Base-by-base conservation (phyloP, 2,888 invertebrate species). In the Horisme vitalbata region DNA sequence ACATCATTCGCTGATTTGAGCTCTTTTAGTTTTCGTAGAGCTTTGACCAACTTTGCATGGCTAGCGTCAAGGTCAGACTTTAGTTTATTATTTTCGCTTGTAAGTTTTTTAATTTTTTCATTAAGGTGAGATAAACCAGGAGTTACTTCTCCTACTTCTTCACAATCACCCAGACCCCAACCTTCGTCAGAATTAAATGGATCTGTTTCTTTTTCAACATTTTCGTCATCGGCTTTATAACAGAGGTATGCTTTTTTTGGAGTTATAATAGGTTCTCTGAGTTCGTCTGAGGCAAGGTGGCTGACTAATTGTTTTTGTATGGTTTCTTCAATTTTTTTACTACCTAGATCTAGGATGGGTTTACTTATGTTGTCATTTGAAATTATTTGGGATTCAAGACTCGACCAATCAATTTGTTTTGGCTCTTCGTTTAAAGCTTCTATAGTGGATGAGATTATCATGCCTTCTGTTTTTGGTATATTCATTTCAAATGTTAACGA, bases 11-110 rank as follows among this genome's bases (percentile, higher is more conserved):
- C 92, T 1, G 82, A 79, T 77, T 97, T 97, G 41, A 96, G 92
- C 69, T 96, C 95, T 75, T 96, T 97, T 28, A 97, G 81, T 76
- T 96, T 97, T 64, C 95, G 94, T 59, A 97, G 85, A 55, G 96
- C 91, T 82, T 96, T 97, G 1, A 93, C 92, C 18, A 94, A 92
- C 71, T 96, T 96, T 0, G 93, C 79, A 73, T 95, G 94, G 48
- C 91, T 83, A 15, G 91, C 83, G 53, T 92, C 91, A 5, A 94
- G 88, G 59, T 95, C 94, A 41, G 91, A 89, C 45, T 90, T 83
- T 11, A 94, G 75, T 30, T 83, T 80, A 10, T 91, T 88, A 49
- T 92, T 91, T 51, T 93, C 92, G 1, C 83, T 72, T 59, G 92
- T 90, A 3, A 95, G 79, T 41, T 90, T 85, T 15, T 86, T 75